phyloP scores from a whole-genome alignment of 2,888 invertebrate species.

The Apotomis turbidana region DNA sequence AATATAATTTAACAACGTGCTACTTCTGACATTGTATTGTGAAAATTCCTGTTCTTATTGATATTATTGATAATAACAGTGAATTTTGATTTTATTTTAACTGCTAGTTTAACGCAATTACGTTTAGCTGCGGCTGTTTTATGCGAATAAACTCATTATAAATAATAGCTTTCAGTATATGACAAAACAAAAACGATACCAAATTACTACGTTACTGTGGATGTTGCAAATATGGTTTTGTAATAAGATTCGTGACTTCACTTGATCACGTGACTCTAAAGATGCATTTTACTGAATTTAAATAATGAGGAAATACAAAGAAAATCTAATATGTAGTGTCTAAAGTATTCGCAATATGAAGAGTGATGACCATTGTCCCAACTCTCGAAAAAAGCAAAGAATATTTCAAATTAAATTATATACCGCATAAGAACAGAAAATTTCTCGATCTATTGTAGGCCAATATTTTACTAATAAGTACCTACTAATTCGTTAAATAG shows the following conservation, averaged over 20 bases:
- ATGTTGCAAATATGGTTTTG: conserved; percentile 28
- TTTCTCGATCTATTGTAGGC: no score
- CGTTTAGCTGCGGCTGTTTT: conserved; percentile 3
- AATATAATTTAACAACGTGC: background rate
- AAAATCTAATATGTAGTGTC: no score
- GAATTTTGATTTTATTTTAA: conserved; percentile 23
- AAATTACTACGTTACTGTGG: conserved; percentile 34
- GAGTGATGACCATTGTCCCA: no score
- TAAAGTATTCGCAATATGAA: no score
- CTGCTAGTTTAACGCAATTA: background rate
- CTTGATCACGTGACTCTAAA: background rate
- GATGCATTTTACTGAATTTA: conserved; percentile 18
- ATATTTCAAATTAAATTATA: no score
- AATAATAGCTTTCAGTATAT: conserved; percentile 32
- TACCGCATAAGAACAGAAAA: no score
- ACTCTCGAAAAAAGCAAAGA: no score
- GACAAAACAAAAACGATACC: conserved; percentile 29
- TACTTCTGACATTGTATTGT: background rate
- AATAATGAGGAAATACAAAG: background rate
- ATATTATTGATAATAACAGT: background rate
- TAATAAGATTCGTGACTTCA: conserved; percentile 33
- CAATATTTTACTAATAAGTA: no score
- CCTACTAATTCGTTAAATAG: no score
- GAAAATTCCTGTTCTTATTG: background rate
- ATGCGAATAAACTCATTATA: conserved; percentile 26